These are phyloP conservation scores for Caenorhabditis remanei DNA, from an alignment of 1,140 invertebrate species.

Conservation along the genomic window DNA sequence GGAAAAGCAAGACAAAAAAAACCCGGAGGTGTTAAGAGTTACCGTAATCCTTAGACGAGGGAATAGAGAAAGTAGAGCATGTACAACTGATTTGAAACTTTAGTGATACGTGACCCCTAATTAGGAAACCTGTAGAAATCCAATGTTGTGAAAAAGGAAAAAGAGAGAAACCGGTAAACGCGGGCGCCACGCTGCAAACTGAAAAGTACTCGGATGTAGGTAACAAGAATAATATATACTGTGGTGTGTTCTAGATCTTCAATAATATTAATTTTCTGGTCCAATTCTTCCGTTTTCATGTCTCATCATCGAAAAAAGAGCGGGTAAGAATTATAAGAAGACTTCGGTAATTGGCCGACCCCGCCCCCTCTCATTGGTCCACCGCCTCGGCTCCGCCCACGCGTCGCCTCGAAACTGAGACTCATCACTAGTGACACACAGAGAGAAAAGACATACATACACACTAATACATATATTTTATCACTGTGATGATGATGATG, in stretches of 20 bases:
- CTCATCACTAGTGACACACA: slow-evolving; percentile 38
- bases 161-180: background rate
- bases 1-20: background rate
- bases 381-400: slow-evolving; percentile 26
- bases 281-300: slow-evolving; percentile 41
- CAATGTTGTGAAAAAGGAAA: background rate
- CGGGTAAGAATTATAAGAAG: background rate
- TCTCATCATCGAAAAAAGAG: slow-evolving; percentile 19
- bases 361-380: background rate
- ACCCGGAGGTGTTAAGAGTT: background rate
- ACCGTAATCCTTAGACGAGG: background rate
- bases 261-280: slow-evolving; percentile 15
- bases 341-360: slow-evolving; percentile 21
- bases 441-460: background rate
- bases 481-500: slow-evolving; percentile 2
- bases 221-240: background rate
- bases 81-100: no score
- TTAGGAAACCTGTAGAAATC: no score
- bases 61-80: background rate
- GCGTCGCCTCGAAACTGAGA: slow-evolving; percentile 33
- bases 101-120: no score
- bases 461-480: slow-evolving; percentile 36
- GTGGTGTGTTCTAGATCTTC: background rate
- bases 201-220: no score
- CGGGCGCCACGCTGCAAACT: no score